Conservation (phyloP, 2,888 invertebrate species). For the Rhogogaster chlorosoma region DNA sequence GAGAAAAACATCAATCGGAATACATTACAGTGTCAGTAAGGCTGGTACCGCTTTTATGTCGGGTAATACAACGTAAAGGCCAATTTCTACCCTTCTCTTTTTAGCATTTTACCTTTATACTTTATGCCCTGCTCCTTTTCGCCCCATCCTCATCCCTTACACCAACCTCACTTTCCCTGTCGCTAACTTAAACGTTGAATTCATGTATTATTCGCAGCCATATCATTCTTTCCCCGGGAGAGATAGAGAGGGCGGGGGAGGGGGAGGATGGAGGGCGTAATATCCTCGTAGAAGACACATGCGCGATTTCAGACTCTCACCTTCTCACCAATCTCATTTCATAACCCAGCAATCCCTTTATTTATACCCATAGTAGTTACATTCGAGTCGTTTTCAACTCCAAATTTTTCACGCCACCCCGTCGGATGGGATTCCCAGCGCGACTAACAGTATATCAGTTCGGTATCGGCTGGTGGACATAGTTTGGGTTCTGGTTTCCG, state of each 20-base stretch:
- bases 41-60: slow-evolving; percentile 58
- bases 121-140: slow-evolving; percentile 38
- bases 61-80: slow-evolving; percentile 58
- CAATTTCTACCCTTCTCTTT: slow-evolving; percentile 56
- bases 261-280: background rate
- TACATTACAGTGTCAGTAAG: slow-evolving; percentile 59
- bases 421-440: background rate
- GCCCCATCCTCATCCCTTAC: background rate
- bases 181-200: slow-evolving; percentile 43
- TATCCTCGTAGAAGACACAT: slow-evolving; percentile 41
- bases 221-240: slow-evolving; percentile 15
- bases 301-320: slow-evolving; percentile 16
- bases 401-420: background rate
- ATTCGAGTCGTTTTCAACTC: background rate
- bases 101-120: slow-evolving; percentile 57
- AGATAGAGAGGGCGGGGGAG: background rate
- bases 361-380: background rate
- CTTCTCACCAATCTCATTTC: slow-evolving; percentile 21
- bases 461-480: slow-evolving; percentile 5
- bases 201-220: slow-evolving; percentile 46
- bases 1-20: slow-evolving; percentile 63
- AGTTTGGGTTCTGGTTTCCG: slow-evolving; percentile 63
- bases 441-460: background rate
- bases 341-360: slow-evolving; percentile 5
- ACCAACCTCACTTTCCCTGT: slow-evolving; percentile 18